A percentile compares a stretch with the other conserved stretches of the same genome.
phyloP scores from a whole-genome alignment of 1,140 invertebrate genomes.

The Bombus waltoni region DNA sequence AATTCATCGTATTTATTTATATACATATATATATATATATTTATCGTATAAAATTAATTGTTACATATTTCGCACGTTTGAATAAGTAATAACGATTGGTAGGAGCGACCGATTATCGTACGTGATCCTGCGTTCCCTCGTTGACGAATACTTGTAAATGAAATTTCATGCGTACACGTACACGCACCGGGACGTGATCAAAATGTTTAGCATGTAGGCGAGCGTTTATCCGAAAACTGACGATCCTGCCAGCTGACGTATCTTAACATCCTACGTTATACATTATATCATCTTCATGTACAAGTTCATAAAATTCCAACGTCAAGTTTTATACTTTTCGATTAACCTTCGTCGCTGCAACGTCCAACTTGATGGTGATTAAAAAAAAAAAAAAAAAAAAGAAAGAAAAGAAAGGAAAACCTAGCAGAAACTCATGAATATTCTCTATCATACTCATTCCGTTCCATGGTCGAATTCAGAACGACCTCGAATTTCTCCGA shows the following conservation, averaged over 20 bases:
- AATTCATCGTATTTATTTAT: neutral
- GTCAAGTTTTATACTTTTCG: neutral
- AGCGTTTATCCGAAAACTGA: neutral
- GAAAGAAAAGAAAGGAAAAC: neutral
- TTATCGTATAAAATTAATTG: slow-evolving; percentile 41
- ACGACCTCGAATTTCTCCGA: neutral
- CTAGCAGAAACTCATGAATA: neutral
- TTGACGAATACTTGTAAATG: slow-evolving; percentile 38
- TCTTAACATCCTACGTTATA: neutral
- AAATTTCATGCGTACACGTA: slow-evolving; percentile 28
- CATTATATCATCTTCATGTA: neutral
- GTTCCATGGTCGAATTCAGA: slow-evolving; percentile 11
- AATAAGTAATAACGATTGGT: slow-evolving; percentile 41
- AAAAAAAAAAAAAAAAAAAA: neutral
- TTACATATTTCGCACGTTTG: slow-evolving; percentile 43
- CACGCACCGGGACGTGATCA: slow-evolving; percentile 28
- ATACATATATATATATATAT: too few species aligned
- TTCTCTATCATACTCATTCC: neutral
- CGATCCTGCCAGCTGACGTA: neutral
- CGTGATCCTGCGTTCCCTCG: slow-evolving; percentile 32
- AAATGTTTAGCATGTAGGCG: slow-evolving; percentile 16
- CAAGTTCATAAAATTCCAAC: neutral
- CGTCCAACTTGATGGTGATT: neutral
- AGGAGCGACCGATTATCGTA: slow-evolving; percentile 42
- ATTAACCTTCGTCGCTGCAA: neutral